Base-by-base conservation (phyloP, 2,113 vertebrate species). In the Pao palembangensis region DNA sequence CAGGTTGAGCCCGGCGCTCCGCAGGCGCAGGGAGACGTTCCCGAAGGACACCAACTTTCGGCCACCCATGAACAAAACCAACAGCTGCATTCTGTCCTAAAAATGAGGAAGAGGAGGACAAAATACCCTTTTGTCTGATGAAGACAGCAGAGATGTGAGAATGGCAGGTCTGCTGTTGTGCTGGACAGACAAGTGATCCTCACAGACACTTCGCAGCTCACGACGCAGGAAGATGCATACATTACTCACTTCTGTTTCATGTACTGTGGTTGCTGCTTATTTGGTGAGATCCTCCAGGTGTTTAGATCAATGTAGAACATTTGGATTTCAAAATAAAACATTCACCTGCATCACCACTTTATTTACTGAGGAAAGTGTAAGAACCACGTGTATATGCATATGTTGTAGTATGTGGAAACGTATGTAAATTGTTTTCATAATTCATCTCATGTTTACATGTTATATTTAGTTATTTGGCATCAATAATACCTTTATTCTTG, bases 51-150 rank as follows among this genome's bases (percentile, higher is more conserved):
- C 69, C 17, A 64, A 68, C 17, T 64, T 90, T 34, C 70, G 94
- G 56, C 94, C 94, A 0, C 94, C 94, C 66, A 96, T 96, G 93
- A 95, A 95, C 89, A 96, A 96, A 79, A 93, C 94, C 86, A 96
- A 96, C 88, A 95, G 94, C 87, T 96, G 94, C 63, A 85, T 85
- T 0, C 51, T 96, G 83, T 94, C 93, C 41, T 96, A 91, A 90
- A 31, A 31, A 31, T 8, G 28, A 31, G 31, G 15, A 48, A 43
- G 18, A 4, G 31, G 31, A 43, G 31, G 48, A 44, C 20, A 53
- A 25, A 21, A 7, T 11, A 20, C 5, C 3, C 16, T 6, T 64
- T 17, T 42, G 48, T 21, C 23, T 46, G 1, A 20, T 10, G 6
- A 53, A 25, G 58, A 28, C 52, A 20, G 34, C 17, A n/a, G 16